Percentiles rank a stretch among this genome's conserved stretches.
These are phyloP conservation scores for Tethya wilhelma DNA, from an alignment of 37 sponge, comb jelly and placozoan genomes.

Conservation along the genomic window DNA sequence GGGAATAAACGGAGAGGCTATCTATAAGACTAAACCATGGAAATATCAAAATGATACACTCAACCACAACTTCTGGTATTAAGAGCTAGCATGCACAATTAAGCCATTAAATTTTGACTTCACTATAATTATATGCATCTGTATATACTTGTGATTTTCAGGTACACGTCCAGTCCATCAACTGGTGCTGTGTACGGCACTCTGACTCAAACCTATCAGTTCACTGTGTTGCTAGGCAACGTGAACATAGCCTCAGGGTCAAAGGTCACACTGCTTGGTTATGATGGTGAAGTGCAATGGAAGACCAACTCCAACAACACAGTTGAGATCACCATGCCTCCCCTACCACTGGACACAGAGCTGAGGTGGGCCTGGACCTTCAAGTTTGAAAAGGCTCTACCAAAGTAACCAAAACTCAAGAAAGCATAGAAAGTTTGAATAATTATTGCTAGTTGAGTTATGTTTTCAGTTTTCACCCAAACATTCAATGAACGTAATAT, in stretches of 20 bases:
- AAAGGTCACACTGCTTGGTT: neutral
- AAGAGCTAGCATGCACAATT: too few relatives aligned
- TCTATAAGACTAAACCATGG: slow-evolving; percentile 69
- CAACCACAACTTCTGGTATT: slow-evolving; percentile 56
- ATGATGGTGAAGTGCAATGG: neutral
- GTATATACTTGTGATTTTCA: too few relatives aligned
- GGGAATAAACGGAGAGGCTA: slow-evolving; percentile 65
- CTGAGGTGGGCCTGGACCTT: neutral
- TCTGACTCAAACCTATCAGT: neutral
- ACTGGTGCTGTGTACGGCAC: neutral
- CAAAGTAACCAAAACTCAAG: too few relatives aligned
- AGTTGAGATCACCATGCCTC: neutral
- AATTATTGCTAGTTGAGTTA: too few relatives aligned
- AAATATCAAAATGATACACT: slow-evolving; percentile 63
- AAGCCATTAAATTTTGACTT: too few relatives aligned
- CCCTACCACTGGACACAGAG: neutral
- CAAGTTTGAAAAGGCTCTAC: neutral
- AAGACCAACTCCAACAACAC: neutral
- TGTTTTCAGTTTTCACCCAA: too few relatives aligned
- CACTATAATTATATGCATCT: too few relatives aligned
- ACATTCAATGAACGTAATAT: neutral
- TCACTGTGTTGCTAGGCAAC: neutral
- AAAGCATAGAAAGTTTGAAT: too few relatives aligned
- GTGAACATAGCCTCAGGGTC: neutral
- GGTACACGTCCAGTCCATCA: too few relatives aligned